Evolutionary conservation across 2,113 vertebrate species (phyloP).

Genomic region (Tonatia bakeri): DNA sequence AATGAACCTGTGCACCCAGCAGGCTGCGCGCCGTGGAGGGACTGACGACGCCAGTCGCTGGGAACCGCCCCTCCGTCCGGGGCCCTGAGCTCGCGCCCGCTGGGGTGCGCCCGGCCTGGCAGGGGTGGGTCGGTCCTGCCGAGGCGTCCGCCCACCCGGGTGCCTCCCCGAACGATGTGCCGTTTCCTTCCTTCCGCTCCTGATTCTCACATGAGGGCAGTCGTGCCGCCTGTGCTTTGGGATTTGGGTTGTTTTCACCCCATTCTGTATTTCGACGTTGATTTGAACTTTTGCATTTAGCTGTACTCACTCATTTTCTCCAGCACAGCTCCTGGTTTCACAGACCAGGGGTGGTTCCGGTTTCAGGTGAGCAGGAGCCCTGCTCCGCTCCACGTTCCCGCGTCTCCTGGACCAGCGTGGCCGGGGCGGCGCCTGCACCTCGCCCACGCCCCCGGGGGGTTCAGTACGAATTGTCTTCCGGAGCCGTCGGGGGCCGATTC

Average conservation of each 20-base stretch:
- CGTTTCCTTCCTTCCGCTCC: not conserved
- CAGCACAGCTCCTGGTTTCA: not conserved
- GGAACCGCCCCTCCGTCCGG: not conserved
- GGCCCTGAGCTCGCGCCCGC: accelerated
- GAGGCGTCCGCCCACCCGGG: not conserved
- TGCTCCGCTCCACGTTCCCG: not conserved
- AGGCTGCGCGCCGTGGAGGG: not conserved
- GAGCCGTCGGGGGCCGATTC: not conserved
- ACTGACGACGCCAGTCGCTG: too few relatives aligned
- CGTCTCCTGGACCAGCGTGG: not conserved
- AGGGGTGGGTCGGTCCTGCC: not conserved
- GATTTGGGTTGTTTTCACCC: not conserved
- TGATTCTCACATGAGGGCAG: not conserved
- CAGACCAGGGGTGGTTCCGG: not conserved
- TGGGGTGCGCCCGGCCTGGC: not conserved
- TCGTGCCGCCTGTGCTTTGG: not conserved
- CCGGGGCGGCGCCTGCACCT: not conserved
- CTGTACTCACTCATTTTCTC: not conserved
- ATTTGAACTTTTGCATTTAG: not conserved
- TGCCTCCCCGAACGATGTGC: not conserved
- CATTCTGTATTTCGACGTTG: not conserved
- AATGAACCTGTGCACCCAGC: not conserved
- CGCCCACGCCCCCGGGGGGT: not conserved
- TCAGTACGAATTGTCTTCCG: not conserved
- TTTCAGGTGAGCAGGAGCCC: not conserved